Evolutionary conservation across 1,140 invertebrate species (phyloP), one percentile per base, ranked within the genome.

Genomic region (Colletes gigas): DNA sequence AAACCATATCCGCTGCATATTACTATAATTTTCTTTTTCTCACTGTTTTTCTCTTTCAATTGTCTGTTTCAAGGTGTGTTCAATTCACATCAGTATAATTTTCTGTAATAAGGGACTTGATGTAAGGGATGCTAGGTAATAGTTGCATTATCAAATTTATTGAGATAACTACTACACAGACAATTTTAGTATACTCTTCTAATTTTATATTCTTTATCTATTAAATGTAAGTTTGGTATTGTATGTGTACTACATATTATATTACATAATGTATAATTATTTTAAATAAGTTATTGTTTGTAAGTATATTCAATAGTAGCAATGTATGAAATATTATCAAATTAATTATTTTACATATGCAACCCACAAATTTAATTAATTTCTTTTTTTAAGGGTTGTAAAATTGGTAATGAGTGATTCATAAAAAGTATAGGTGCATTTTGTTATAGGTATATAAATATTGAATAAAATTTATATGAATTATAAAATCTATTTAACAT

Each of bases 1-100:
- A 91, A 91, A 89, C 60, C 81, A 86, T 57, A 89, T 81, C 83
- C 76, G 80, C 76, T 89, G 80, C 78, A 88, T 88, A 87, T 90
- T 90, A 90, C 62, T 88, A 85, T 47, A 10, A 10, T 82, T 78
- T 74, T 77, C 60, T 81, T 82, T 78, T 79, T 80, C 17, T 84
- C 73, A 71, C 44, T 80, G 41, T 80, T 80, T 63, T 77, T 82
- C 60, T 76, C 72, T 87, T 78, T 84, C 41, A 79, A 79, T 79
- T 83, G 60, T 85, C 65, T 84, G 44, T 84, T 83, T 86, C 47
- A 84, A 81, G 65, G 73, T 59, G 66, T 78, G 73, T 83, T 84
- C 60, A 82, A 78, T 79, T 81, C 82, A 81, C 78, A 83, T 87
- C 87, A 77, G 84, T 30, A 78, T 88, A 89, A 89, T 71, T 75